Base-by-base conservation (phyloP, 1,140 invertebrate species). In the Drosophila virilis region DNA sequence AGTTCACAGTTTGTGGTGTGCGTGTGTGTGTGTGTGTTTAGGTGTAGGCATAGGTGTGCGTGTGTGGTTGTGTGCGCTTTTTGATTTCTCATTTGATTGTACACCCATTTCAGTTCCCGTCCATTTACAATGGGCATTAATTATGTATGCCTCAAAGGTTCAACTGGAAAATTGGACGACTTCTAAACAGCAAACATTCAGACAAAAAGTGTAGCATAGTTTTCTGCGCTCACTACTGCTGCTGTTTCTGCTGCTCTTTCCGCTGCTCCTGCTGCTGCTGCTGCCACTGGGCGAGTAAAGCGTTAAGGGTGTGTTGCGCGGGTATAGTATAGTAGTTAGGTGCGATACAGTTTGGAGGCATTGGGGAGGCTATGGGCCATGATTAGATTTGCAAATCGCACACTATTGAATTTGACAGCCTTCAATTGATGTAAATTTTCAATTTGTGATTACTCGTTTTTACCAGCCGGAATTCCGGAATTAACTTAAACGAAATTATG, bases 91-190 rank as follows among this genome's bases (percentile, higher is more conserved):
- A 77, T 79, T 79, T 77, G 74, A 79, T 79, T 55, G 72, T 64
- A 58, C 61, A 57, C 17, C 52, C 50, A 43, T 55, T 58, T 70
- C 45, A 50, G 55, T 62, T 48, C 59, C 43, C 58, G 55, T 64
- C 60, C 67, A 71, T 75, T 71, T 71, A 60, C 61, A 65, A 69
- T 57, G 61, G 50, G 46, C 64, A 75, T 78, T 75, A 71, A 78
- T 78, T 78, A 78, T 78, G 73, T 68, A 75, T 78, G 76, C 76
- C 66, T 52, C 66, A 66, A 70, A 71, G 76, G 73, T 67, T 72
- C 68, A 40, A 28, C 65, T 57, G 52, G 64, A 42, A 73, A 73
- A 59, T 68, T 74, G 55, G 33, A 33, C 15, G 48, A 37, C 48
- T 59, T 42, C 38, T 46, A 73, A 68, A 43, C 57, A 43, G 48